A percentile compares a stretch with the other conserved stretches of the same genome.
Conservation (phyloP, 2,113 vertebrate genomes). For the Zosterops lateralis region DNA sequence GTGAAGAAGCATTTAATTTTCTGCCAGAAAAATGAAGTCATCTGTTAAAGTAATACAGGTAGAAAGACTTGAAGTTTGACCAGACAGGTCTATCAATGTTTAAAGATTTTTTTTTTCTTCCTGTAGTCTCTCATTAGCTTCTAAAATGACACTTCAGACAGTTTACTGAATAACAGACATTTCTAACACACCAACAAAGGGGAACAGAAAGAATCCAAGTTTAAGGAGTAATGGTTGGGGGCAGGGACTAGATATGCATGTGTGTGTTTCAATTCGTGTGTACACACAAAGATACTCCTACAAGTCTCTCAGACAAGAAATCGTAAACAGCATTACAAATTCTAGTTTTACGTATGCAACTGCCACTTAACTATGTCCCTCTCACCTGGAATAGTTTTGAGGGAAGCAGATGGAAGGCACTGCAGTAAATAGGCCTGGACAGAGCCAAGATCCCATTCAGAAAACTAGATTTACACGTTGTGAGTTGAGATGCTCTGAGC, state of each 20-base stretch:
- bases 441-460: neutral
- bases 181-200: neutral
- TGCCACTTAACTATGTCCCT: neutral
- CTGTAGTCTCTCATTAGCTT: neutral
- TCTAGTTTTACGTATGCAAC: neutral
- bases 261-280: neutral
- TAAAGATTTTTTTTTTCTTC: neutral
- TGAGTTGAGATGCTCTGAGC: neutral
- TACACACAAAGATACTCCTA: neutral
- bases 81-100: neutral
- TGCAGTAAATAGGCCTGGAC: neutral
- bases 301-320: neutral
- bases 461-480: neutral
- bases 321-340: neutral
- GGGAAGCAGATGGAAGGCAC: neutral
- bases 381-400: neutral
- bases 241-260: neutral
- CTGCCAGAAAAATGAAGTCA: neutral
- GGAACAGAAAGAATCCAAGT: neutral
- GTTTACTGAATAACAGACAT: neutral
- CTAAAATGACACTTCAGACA: neutral
- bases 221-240: neutral
- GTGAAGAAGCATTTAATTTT: neutral
- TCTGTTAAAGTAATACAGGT: neutral
- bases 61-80: neutral